Evolutionary conservation across 2,113 vertebrate species (phyloP).

Genomic region (Micronycteris hirsuta): DNA sequence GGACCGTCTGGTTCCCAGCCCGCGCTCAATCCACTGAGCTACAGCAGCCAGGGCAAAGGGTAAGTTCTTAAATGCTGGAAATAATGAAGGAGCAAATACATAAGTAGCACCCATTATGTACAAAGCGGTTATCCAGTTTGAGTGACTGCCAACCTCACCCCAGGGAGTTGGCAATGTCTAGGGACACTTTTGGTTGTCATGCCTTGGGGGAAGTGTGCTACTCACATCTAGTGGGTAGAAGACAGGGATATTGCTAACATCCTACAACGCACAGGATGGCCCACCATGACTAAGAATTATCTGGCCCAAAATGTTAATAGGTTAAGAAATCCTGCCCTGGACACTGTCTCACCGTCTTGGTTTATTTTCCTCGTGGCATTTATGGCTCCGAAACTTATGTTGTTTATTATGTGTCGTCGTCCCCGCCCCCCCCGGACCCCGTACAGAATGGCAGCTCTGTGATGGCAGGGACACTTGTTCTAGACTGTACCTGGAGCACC

Average conservation of each 20-base stretch:
- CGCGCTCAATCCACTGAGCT: too few relatives aligned
- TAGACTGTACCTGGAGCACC: neutral
- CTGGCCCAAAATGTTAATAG: neutral
- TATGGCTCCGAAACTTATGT: neutral
- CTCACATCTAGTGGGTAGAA: neutral
- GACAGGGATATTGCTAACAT: neutral
- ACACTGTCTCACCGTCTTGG: neutral
- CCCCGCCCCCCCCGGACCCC: too few relatives aligned
- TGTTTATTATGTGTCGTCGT: neutral
- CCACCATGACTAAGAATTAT: neutral
- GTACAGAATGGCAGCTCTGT: neutral
- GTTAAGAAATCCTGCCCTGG: neutral
- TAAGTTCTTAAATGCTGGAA: neutral
- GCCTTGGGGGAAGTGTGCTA: neutral
- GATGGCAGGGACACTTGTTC: neutral
- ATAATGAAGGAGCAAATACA: neutral
- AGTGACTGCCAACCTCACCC: neutral
- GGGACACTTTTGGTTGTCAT: neutral
- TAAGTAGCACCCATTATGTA: neutral
- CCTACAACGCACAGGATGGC: neutral
- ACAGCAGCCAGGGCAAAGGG: too few relatives aligned
- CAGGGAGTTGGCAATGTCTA: neutral
- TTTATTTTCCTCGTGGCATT: neutral
- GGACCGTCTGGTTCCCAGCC: too few relatives aligned
- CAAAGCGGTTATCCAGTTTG: neutral